Evolutionary conservation across 1,140 invertebrate genomes (phyloP), one percentile per base, ranked within the genome.

Genomic region (Prorops nasuta): DNA sequence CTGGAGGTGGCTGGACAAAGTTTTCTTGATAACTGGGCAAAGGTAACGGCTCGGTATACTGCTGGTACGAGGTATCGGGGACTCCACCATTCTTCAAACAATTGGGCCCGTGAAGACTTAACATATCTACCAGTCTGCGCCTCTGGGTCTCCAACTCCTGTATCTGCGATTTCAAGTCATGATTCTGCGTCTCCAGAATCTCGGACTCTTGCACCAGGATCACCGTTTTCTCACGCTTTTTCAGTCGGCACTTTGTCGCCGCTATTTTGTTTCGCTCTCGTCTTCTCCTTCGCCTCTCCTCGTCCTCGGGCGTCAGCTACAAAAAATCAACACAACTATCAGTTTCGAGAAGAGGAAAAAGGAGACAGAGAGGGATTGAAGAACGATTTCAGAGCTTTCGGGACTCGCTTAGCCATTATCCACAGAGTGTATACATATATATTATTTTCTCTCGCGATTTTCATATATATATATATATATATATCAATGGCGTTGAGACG

Each of bases 191-290:
- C 70, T 94, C 91, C 12, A 94, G 72, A 2, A 85, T 83, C 73
- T 93, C 90, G 7, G 91, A 91, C 76, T 95, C 92, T 62, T 89
- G 84, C 48, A 94, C 89, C 49, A 96, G 77, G 54, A 91, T 90
- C 39, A 88, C 85, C 1, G 92, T 94, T 52, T 88, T 85, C 67
- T 95, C 91, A 16, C 93, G 86, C 72, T 96, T 96, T 81, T 95
- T 96, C 80, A 93, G 83, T 43, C 94, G 84, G 72, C 94, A 96
- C 73, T 96, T 96, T 15, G 94, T 96, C 9, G 94, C 94, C 14
- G 94, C 94, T 35, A 96, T 89, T 82, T 96, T 96, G 74, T 97
- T 96, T 42, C 93, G 82, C 74, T 96, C 92, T 54, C 94, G 83
- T 60, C 92, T 81, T 43, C 91, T 79, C 37, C 88, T 77, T 43